Base-by-base conservation (phyloP, 2,888 invertebrate genomes). In the Tinea pellionella region DNA sequence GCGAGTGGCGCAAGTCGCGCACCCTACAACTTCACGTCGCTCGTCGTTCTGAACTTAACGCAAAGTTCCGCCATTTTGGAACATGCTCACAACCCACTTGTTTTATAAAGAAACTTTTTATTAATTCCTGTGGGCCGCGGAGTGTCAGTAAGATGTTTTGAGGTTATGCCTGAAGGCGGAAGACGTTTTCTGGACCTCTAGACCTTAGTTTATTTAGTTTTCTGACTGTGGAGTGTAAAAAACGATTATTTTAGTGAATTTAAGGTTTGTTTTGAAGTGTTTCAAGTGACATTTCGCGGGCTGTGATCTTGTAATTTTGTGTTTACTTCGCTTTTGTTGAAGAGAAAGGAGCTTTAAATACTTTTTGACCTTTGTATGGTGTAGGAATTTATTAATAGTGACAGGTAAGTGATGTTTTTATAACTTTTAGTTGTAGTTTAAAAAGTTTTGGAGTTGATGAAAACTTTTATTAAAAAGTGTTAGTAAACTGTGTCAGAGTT, bases 91-190 rank as follows among this genome's bases (percentile, higher is more conserved):
- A 86, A 86, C 87, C 88, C 84, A 88, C 88, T 88, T 88, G 88
- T 88, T 88, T 88, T 87, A 84, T 86, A 88, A 88, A 88, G 88
- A 88, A 88, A 88, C 88, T 88, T 88, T 88, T 88, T 88, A 88
- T 88, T 88, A 88, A 88, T 88, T 88, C 88, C 84, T 86, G 85
- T 86, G 83, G 86, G 82, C 83, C 86, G 84, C 84, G 85, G 85
- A 85, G 87, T 83, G 83, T 84, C 86, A 84, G 86, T 83, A 82
- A 85, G 84, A 87, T 85, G 86, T 82, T 88, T 87, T 85, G 83
- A 87, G 88, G 88, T 88, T 86, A 88, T 84, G 70, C 72, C 78
- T 69, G 70, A 71, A 79, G 77, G 73, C 77, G 77, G 78, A 75
- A 79, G 76, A 81, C 77, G 75, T 72, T 76, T 71, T 73, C 69